Base-by-base conservation (phyloP, 2,113 vertebrate genomes). In the Gasterosteus aculeatus region DNA sequence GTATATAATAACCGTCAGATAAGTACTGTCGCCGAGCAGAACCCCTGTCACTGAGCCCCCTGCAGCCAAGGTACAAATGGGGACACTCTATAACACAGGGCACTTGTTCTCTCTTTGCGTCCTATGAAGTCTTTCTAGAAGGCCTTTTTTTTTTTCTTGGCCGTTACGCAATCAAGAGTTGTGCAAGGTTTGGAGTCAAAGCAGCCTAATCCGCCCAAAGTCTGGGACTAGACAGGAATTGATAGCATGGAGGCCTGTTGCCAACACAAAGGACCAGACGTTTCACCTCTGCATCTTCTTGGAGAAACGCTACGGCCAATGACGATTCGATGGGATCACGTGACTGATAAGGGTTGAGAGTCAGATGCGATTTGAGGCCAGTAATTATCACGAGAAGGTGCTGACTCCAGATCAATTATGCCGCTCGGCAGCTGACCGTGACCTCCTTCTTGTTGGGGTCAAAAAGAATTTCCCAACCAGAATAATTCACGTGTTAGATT, bases 141-240 rank as follows among this genome's bases (percentile, higher is more conserved):
- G 59, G 60, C 61, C 38, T 69, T 83, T 80, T 44, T 63, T 75
- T 78, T 57, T 73, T 74, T 87, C 77, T 86, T 85, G 59, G 74
- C 57, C 56, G 63, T 91, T 89, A 82, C 6, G 76, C 82, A 90
- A 91, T 33, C 58, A 14, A 51, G 56, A 78, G 26, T 75, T 70
- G 70, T 69, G 69, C 69, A 76, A 85, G 70, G 87, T 90, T 89
- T 88, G 79, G 68, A 91, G 75, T 88, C 88, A 88, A 89, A 89
- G 87, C 91, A 85, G 51, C 44, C 29, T 88, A 91, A 93, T 91
- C 86, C 38, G 35, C 53, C 62, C 68, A 79, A 83, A 90, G 83
- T 67, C 67, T 44, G 5, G 22, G 75, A 64, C 77, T 71, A 79
- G 85, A 85, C 81, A 16, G 67, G 66, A 60, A 81, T 33, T 85